phyloP scores from a whole-genome alignment of 2,113 vertebrate genomes.

The Tapirus terrestris region DNA sequence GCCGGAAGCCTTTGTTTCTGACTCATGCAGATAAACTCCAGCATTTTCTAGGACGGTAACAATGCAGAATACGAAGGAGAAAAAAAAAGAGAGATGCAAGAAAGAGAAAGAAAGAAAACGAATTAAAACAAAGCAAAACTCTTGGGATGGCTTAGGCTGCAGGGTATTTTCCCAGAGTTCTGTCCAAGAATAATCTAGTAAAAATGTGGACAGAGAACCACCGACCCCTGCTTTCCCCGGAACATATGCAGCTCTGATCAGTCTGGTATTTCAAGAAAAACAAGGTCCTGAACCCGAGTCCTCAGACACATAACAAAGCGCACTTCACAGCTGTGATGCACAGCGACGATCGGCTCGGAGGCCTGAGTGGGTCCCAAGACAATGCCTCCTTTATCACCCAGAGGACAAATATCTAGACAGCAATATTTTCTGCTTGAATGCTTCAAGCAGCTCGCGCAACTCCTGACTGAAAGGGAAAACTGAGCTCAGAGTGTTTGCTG shows the following conservation, averaged over 20 bases:
- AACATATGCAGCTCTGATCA: conserved; percentile 93
- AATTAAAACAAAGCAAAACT: conserved; percentile 83
- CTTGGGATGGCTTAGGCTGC: conserved; percentile 88
- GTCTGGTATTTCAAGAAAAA: conserved; percentile 95
- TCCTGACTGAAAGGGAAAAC: conserved; percentile 91
- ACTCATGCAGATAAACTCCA: conserved; percentile 81
- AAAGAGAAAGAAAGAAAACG: conserved; percentile 59
- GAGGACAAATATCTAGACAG: conserved; percentile 97
- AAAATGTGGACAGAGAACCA: conserved; percentile 92
- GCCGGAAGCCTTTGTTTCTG: conserved; percentile 86
- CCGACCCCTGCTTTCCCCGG: conserved; percentile 90
- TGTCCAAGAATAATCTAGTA: conserved; percentile 92
- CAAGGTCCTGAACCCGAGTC: conserved; percentile 95
- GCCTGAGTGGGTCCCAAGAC: conserved; percentile 94
- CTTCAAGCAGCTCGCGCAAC: conserved; percentile 90
- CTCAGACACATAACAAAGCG: conserved; percentile 95
- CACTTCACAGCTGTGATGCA: conserved; percentile 95
- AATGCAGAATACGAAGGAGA: conserved; percentile 76
- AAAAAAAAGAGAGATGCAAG: background rate
- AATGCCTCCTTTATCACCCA: conserved; percentile 95
- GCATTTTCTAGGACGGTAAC: conserved; percentile 78
- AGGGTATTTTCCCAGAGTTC: conserved; percentile 91
- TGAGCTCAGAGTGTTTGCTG: conserved; percentile 92
- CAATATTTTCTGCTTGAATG: conserved; percentile 96
- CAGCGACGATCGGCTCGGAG: conserved; percentile 90